Evolutionary conservation across 1,140 invertebrate genomes (phyloP).

Genomic region (Psilanteris sp.): DNA sequence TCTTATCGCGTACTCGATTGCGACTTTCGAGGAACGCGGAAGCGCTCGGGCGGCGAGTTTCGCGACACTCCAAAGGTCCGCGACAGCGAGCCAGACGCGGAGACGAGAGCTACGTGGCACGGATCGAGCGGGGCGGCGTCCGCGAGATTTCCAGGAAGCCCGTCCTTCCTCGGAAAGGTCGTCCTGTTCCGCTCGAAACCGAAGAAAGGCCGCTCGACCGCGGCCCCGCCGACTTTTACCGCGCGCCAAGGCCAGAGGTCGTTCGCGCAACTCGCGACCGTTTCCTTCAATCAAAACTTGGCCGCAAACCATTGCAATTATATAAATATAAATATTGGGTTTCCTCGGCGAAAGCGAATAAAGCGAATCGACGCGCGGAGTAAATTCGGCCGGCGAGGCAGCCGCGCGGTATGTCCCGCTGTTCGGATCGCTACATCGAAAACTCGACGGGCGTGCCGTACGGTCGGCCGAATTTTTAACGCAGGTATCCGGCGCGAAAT

Average conservation of each 20-base stretch:
- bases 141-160: slow-evolving; percentile 53
- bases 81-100: slow-evolving; percentile 28
- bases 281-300: no score
- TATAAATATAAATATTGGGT: no score
- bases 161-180: slow-evolving; percentile 63
- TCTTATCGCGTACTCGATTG: slow-evolving; percentile 19
- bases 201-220: slow-evolving; percentile 53
- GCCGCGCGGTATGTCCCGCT: slow-evolving; percentile 41
- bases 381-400: no score
- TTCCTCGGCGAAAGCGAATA: no score
- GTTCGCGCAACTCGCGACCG: slow-evolving; percentile 8
- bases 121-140: slow-evolving; percentile 13
- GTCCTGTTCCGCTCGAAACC: slow-evolving; percentile 60
- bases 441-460: slow-evolving; percentile 1
- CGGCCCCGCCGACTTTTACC: slow-evolving; percentile 32
- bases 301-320: no score
- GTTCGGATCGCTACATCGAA: slow-evolving; percentile 23
- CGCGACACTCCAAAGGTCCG: slow-evolving; percentile 43
- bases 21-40: slow-evolving; percentile 66
- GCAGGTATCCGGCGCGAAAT: slow-evolving; percentile 63
- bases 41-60: slow-evolving; percentile 56
- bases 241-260: slow-evolving; percentile 39
- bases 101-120: slow-evolving; percentile 35
- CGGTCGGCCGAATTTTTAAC: neutral
- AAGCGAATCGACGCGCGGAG: no score